Evolutionary conservation across 2,888 invertebrate species (phyloP), one percentile per base, ranked within the genome.

Genomic region (Trichogramma evanescens): DNA sequence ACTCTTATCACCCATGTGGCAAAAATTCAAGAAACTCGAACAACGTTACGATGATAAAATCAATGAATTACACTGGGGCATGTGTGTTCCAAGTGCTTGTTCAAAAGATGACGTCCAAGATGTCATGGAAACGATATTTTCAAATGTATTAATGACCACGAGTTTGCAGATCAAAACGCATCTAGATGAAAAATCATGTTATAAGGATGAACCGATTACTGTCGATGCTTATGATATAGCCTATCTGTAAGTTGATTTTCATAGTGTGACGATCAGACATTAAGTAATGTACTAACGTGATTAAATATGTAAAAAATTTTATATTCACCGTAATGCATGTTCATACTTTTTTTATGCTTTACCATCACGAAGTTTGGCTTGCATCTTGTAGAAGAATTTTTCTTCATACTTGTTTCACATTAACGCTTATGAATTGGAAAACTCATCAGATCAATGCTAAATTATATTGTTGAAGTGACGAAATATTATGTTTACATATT

Each of bases 81-180:
- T 80, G 2, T 84, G 84, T 66, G 80, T 82, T 9, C 84, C 84
- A 0, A 75, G 76, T 0, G 72, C 78, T 0, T 84, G 84, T 66
- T 68, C 70, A 1, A 71, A 78, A 0, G 56, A 64, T 1, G 76
- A 77, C 39, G 64, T 78, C 42, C 67, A 74, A 10, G 66, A 71
- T 4, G 69, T 74, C 64, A 67, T 69, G 60, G 66, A 58, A 52
- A 70, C 58, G 72, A 72, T 73, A 4, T 63, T 73, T 6, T 62
- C 64, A 9, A 66, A 66, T 46, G 65, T 68, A 1, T 68, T 72
- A 56, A 66, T 66, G 54, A 68, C 57, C 4, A 68, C 71, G 9
- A 66, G 66, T 42, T 56, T 73, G 46, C 67, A 66, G 6, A 56
- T 73, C 9, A 63, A 59, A 7, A 66, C 69, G n/a, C 65, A 50